phyloP scores from a whole-genome alignment of 2,888 invertebrate species.

The Apodemia hepburni region DNA sequence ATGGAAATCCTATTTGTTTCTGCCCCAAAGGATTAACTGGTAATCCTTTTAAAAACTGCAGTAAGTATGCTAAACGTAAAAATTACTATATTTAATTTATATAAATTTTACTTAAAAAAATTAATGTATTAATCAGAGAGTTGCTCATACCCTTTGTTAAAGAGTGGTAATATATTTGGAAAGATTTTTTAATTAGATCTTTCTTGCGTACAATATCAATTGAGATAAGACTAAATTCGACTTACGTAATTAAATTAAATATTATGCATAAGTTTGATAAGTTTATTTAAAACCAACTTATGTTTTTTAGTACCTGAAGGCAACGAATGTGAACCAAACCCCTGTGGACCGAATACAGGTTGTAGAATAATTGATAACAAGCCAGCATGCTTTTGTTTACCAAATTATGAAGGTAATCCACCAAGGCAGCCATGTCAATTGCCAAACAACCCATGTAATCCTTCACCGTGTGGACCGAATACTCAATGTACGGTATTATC shows the following conservation, averaged over 20 bases:
- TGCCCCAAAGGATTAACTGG: slow-evolving; percentile 94
- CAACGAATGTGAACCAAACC: slow-evolving; percentile 89
- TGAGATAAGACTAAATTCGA: no score
- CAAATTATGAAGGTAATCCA: slow-evolving; percentile 92
- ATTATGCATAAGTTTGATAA: neutral
- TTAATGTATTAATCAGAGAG: slow-evolving; percentile 4
- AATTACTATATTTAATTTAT: neutral
- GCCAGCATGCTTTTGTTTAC: slow-evolving; percentile 92
- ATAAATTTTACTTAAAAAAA: slow-evolving; percentile 6
- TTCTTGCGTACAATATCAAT: no score
- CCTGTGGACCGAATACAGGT: slow-evolving; percentile 91
- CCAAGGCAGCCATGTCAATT: slow-evolving; percentile 85
- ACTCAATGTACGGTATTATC: slow-evolving; percentile 89
- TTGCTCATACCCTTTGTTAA: no score
- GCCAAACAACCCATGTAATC: slow-evolving; percentile 89
- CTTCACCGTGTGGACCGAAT: slow-evolving; percentile 93
- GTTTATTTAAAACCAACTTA: neutral
- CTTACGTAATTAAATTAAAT: neutral
- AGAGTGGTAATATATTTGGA: no score
- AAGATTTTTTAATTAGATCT: no score
- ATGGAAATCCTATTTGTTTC: slow-evolving; percentile 92
- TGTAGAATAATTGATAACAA: slow-evolving; percentile 87
- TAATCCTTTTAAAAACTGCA: slow-evolving; percentile 94
- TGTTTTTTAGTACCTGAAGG: slow-evolving; percentile 90
- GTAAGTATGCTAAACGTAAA: slow-evolving; percentile 80